Evolutionary conservation across 1,140 invertebrate genomes (phyloP), one percentile per base, ranked within the genome.

Genomic region (Mycetomoellerius zeteki): DNA sequence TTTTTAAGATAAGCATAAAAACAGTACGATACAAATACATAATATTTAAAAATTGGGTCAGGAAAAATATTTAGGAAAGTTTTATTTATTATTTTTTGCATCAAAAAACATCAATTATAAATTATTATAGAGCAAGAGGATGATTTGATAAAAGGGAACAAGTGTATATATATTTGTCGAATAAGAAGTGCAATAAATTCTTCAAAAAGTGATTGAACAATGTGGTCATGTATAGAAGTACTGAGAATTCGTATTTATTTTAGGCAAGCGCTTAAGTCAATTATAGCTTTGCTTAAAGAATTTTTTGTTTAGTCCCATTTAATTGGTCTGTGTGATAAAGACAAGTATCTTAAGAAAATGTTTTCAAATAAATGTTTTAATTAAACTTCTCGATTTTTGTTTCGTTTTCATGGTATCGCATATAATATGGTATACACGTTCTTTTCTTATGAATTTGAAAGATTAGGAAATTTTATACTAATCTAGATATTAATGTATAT

Each of bases 191-290:
- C 71, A 77, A 64, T 91, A 91, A 91, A 91, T 89, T 89, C 58
- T 81, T 91, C 90, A 77, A 91, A 92, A 92, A 91, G 86, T 92
- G 85, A 71, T 89, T 90, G 73, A 86, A 89, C 85, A 89, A 78
- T 81, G 56, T 88, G 86, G 72, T 91, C 86, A 30, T 91, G 43
- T 91, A 88, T 82, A 91, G 71, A 73, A 86, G 27, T 81, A 87
- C 50, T 64, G 87, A 76, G 14, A 89, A 81, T 84, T 91, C 52
- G 50, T 91, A 84, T 88, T 87, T 86, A 54, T 33, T 86, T 64
- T 64, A 84, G 56, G 54, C 58, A 85, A 84, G 76, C 58, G 24
- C n/a, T 86, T 84, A 91, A 43, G 47, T 88, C 50, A 88, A 75
- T 85, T 75, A 81, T 86, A 52, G 21, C 84, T 88, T 87, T 85